Evolutionary conservation across 2,797 vertebrate species (phyloP).

Genomic region (Distichodus sexfasciatus): DNA sequence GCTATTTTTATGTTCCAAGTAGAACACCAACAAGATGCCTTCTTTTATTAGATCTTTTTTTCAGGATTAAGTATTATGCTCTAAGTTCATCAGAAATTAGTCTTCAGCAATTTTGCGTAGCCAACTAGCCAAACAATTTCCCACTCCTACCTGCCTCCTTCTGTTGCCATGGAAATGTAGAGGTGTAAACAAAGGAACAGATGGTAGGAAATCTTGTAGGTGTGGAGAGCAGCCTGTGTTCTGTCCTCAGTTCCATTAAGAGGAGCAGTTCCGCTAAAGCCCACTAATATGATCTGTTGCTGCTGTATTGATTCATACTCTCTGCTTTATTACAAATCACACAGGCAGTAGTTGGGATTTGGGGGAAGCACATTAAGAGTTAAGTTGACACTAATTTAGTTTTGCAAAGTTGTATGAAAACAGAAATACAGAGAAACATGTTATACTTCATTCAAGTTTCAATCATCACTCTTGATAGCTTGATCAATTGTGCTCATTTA

Average conservation of each 20-base stretch:
- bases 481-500: too few species aligned
- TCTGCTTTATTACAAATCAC: constrained; percentile 26
- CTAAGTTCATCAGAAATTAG: constrained; percentile 37
- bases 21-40: constrained; percentile 21
- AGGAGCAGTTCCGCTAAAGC: constrained; percentile 50
- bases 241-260: constrained; percentile 50
- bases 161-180: constrained; percentile 68
- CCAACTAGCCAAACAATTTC: constrained; percentile 36
- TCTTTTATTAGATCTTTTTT: constrained; percentile 35
- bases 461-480: too few species aligned
- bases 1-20: constrained; percentile 25
- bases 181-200: constrained; percentile 71
- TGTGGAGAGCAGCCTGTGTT: constrained; percentile 55
- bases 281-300: constrained; percentile 45
- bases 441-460: too few species aligned
- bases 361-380: not conserved
- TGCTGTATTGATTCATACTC: constrained; percentile 26
- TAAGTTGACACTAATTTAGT: too few species aligned
- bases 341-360: not conserved
- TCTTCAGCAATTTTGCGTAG: constrained; percentile 42
- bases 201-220: constrained; percentile 66
- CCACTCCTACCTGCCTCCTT: constrained; percentile 60
- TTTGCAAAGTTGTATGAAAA: too few species aligned
- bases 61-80: constrained; percentile 22
- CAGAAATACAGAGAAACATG: too few species aligned